Evolutionary conservation across 2,113 vertebrate genomes (phyloP).

Genomic region (Leucoraja erinaceus): DNA sequence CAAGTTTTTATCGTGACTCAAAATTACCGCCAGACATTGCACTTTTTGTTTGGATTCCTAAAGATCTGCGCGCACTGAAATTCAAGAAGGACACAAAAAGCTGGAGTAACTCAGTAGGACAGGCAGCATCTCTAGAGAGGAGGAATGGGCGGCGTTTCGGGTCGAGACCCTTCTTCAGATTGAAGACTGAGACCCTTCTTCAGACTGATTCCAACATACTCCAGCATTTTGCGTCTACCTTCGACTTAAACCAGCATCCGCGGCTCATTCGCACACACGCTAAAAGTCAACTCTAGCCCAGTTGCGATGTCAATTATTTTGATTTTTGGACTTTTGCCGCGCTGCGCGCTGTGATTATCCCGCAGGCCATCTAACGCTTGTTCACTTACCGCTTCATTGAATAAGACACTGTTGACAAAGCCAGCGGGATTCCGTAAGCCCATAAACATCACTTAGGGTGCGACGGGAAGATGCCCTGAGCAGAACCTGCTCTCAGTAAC

Average conservation of each 20-base stretch:
- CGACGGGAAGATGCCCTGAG: not conserved
- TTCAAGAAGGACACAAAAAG: too few species aligned
- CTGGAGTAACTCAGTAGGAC: too few species aligned
- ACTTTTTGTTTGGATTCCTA: too few species aligned
- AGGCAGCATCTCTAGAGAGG: too few species aligned
- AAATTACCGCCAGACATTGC: not conserved
- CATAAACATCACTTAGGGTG: conserved; percentile 28
- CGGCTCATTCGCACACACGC: too few species aligned
- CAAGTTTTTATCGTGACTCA: not conserved
- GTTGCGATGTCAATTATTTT: not conserved
- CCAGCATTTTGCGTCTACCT: too few species aligned
- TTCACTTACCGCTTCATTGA: conserved; percentile 31
- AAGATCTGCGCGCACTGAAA: not conserved
- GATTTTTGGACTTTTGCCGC: not conserved
- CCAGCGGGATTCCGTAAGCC: conserved; percentile 16
- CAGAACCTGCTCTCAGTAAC: not conserved
- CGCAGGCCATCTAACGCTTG: not conserved
- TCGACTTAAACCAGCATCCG: too few species aligned
- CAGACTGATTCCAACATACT: too few species aligned
- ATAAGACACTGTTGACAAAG: conserved; percentile 30
- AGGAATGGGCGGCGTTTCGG: too few species aligned
- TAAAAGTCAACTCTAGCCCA: not conserved
- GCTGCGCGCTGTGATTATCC: conserved; percentile 17
- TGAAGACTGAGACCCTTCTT: too few species aligned
- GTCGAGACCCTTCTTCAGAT: too few species aligned